Percentiles rank a stretch among this genome's conserved stretches.
Conservation (phyloP, 2,797 vertebrate genomes). For the Pseudomugil gertrudae region DNA sequence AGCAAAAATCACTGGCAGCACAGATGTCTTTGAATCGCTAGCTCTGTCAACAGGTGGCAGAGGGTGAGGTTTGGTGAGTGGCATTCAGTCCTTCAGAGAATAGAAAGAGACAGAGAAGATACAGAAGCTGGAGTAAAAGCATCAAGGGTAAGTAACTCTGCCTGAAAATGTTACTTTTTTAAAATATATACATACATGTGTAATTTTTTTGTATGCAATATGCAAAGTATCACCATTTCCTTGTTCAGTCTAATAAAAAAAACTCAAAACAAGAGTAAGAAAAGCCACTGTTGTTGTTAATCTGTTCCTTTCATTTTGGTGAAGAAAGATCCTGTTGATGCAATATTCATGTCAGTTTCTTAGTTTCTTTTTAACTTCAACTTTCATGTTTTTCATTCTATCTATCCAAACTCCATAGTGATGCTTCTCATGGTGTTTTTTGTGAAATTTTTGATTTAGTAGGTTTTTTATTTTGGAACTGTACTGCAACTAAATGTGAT, state of each 20-base stretch:
- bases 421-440: background rate
- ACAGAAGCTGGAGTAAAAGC: conserved; percentile 43
- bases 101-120: conserved; percentile 38
- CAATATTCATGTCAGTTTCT: background rate
- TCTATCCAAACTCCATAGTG: conserved; percentile 2
- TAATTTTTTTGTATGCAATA: no score
- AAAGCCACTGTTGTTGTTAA: background rate
- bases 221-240: no score
- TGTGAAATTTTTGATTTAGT: no score
- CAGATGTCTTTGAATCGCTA: conserved; percentile 55
- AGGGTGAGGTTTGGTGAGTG: conserved; percentile 46
- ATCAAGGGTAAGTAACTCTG: conserved; percentile 67
- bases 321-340: background rate
- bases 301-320: background rate
- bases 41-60: conserved; percentile 80
- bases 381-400: background rate
- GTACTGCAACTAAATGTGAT: background rate
- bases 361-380: background rate
- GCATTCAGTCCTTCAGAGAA: conserved; percentile 38
- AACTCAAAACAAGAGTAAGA: background rate
- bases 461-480: background rate
- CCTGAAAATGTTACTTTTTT: background rate
- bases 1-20: conserved; percentile 46
- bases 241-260: background rate
- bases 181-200: background rate